phyloP scores from a whole-genome alignment of 1,140 invertebrate genomes.

The Pectinophora gossypiella region DNA sequence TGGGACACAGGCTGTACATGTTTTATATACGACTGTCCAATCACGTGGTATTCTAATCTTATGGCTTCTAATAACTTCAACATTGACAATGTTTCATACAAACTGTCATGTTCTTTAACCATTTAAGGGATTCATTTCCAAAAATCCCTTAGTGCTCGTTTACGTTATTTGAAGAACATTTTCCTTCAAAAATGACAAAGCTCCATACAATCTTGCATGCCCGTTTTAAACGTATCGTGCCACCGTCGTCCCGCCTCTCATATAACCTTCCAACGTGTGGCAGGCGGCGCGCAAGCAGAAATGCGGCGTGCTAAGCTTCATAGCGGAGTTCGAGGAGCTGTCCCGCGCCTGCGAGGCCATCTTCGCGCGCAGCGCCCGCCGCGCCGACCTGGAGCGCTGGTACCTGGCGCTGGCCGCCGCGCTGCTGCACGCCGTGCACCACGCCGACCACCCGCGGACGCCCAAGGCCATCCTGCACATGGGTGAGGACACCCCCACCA shows the following conservation, averaged over 20 bases:
- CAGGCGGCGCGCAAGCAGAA: conserved; percentile 82
- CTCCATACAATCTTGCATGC: background rate
- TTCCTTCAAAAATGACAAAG: background rate
- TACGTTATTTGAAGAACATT: background rate
- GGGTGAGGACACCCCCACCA: conserved; percentile 44
- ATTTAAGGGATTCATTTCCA: no score
- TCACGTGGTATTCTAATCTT: no score
- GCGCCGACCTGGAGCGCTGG: conserved; percentile 97
- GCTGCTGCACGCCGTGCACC: conserved; percentile 90
- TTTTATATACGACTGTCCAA: no score
- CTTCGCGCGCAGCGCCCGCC: conserved; percentile 90
- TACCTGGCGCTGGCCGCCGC: conserved; percentile 89
- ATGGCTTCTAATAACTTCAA: no score
- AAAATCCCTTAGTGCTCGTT: no score
- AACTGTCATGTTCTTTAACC: no score
- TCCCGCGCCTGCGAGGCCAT: conserved; percentile 90
- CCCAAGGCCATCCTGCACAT: conserved; percentile 96
- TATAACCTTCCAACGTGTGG: conserved; percentile 61
- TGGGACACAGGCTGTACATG: no score
- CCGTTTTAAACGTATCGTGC: background rate
- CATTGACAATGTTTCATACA: no score
- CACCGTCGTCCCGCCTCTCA: background rate
- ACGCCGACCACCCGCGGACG: conserved; percentile 93
- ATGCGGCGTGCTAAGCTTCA: conserved; percentile 94
- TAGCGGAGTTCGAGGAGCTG: conserved; percentile 94